Percentiles rank a stretch among this genome's conserved stretches.
These are phyloP conservation scores for Ammodytes marinus DNA, from an alignment of 2,113 vertebrate genomes.

Conservation along the genomic window DNA sequence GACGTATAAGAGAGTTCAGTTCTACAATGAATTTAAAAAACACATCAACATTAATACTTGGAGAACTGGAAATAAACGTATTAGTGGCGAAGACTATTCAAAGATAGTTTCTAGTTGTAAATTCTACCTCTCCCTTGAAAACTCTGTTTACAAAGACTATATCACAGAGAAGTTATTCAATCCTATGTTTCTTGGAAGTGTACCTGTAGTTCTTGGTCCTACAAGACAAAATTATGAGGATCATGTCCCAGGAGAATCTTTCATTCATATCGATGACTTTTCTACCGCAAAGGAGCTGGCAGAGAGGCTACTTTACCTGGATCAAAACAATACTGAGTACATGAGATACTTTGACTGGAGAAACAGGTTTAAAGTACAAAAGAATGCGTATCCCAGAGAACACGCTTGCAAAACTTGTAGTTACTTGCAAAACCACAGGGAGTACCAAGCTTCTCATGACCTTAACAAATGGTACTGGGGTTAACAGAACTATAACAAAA, in stretches of 20 bases:
- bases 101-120: slow-evolving; percentile 88
- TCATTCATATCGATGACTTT: slow-evolving; percentile 92
- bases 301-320: slow-evolving; percentile 87
- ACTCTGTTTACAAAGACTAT: slow-evolving; percentile 91
- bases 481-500: no score
- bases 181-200: slow-evolving; percentile 85
- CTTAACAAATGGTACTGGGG: slow-evolving; percentile 92
- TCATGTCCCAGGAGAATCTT: slow-evolving; percentile 88
- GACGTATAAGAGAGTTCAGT: slow-evolving; percentile 86
- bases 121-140: slow-evolving; percentile 93
- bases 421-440: slow-evolving; percentile 87
- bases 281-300: slow-evolving; percentile 87
- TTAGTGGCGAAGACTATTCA: slow-evolving; percentile 83
- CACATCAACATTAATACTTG: slow-evolving; percentile 87
- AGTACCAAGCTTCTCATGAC: slow-evolving; percentile 86
- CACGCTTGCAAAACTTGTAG: slow-evolving; percentile 88
- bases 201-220: slow-evolving; percentile 90
- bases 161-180: slow-evolving; percentile 92
- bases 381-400: slow-evolving; percentile 74
- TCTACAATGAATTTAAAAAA: slow-evolving; percentile 88
- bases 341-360: slow-evolving; percentile 89
- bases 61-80: slow-evolving; percentile 79
- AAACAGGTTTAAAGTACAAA: slow-evolving; percentile 84
- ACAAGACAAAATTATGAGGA: slow-evolving; percentile 90
- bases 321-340: slow-evolving; percentile 88